Conservation (phyloP, 2,113 vertebrate genomes). For the Lycaon pictus region DNA sequence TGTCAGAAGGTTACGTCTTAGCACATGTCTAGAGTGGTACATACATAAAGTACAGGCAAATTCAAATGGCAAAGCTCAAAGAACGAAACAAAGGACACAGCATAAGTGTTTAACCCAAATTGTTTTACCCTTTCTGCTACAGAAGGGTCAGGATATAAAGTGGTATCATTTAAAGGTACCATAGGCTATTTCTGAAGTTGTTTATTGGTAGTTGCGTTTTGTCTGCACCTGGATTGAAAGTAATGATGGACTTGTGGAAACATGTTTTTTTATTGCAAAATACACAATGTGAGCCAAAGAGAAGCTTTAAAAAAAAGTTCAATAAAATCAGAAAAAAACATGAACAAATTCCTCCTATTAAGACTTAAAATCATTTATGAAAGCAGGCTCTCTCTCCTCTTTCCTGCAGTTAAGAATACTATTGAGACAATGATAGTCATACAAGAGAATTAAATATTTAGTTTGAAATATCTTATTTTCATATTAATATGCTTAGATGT, state of each 20-base stretch:
- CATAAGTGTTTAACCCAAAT: neutral
- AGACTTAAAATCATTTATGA: neutral
- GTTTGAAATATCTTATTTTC: neutral
- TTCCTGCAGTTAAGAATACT: neutral
- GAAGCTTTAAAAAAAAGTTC: neutral
- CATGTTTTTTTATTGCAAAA: neutral
- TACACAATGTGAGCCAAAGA: neutral
- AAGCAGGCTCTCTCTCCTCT: neutral
- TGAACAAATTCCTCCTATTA: neutral
- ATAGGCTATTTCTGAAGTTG: neutral
- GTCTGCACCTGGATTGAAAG: neutral
- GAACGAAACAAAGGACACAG: neutral
- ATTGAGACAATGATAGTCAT: neutral
- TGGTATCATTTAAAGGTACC: neutral
- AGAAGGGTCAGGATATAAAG: slow-evolving; percentile 13
- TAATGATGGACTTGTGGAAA: neutral
- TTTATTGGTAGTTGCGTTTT: neutral
- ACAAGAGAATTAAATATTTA: neutral
- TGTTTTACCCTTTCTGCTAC: neutral
- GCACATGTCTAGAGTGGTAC: neutral
- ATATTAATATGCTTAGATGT: neutral
- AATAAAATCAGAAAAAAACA: neutral
- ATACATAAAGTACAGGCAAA: neutral
- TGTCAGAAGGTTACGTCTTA: slow-evolving; percentile 16
- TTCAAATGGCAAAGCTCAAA: neutral